Evolutionary conservation across 2,797 vertebrate species (phyloP).

Genomic region (Malurus splendens): DNA sequence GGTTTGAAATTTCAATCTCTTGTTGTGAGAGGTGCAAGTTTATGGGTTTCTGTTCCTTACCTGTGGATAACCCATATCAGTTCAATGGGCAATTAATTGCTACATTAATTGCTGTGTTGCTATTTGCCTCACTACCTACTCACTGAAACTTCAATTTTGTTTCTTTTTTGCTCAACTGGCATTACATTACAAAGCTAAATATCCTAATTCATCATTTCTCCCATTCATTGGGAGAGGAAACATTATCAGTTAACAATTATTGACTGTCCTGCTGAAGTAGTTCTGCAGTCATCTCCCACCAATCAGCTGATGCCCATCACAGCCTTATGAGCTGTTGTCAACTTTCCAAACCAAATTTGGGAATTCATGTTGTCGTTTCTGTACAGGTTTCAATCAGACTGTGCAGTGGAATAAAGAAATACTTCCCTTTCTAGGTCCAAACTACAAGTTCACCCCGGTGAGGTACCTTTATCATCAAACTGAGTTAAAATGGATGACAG

Average conservation of each 20-base stretch:
- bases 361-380: background rate
- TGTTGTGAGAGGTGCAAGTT: background rate
- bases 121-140: background rate
- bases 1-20: background rate
- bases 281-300: background rate
- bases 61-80: background rate
- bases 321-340: rapidly evolving
- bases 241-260: background rate
- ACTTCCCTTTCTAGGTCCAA: background rate
- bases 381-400: background rate
- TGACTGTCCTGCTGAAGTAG: background rate
- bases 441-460: background rate
- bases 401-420: background rate
- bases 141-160: background rate
- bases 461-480: background rate
- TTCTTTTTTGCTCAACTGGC: background rate
- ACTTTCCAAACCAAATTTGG: background rate
- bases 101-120: rapidly evolving
- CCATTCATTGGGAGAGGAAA: background rate
- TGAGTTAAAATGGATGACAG: background rate
- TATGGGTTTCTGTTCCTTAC: background rate
- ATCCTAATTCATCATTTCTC: background rate
- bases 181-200: rapidly evolving
- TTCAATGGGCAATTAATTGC: background rate
- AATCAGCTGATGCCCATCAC: background rate